Conservation (phyloP, 2,113 vertebrate genomes). For the Bubalus kerabau region DNA sequence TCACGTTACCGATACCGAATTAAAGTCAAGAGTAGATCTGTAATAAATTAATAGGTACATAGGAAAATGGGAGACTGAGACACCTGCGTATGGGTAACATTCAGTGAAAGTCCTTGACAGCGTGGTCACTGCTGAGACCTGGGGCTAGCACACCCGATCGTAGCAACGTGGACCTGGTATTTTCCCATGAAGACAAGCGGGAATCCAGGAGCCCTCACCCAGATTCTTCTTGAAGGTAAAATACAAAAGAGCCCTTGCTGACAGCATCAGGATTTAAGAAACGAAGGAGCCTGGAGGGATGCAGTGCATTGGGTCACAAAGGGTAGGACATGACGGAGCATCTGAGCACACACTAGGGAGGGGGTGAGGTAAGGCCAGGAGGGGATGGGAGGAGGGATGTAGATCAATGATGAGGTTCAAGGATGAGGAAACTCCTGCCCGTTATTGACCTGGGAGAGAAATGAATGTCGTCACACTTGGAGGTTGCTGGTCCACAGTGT, state of each 20-base stretch:
- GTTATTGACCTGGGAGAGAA: neutral
- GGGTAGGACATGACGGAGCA: neutral
- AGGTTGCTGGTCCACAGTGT: neutral
- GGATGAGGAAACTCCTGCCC: neutral
- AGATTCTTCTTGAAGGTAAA: neutral
- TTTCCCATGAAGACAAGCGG: neutral
- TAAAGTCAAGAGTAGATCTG: neutral
- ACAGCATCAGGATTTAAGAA: neutral
- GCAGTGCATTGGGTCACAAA: neutral
- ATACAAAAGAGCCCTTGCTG: neutral
- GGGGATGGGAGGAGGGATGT: too few relatives aligned
- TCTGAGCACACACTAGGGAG: neutral
- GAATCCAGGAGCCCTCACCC: neutral
- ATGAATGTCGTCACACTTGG: accelerated
- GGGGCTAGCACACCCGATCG: neutral
- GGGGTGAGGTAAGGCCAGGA: neutral
- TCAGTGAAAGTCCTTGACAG: neutral
- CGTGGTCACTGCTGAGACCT: neutral
- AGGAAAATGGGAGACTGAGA: neutral
- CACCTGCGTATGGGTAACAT: neutral
- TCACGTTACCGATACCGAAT: neutral
- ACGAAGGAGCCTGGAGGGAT: neutral
- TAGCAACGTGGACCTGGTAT: neutral
- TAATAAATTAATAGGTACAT: neutral
- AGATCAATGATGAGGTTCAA: neutral